Evolutionary conservation across 2,888 invertebrate genomes (phyloP).

Genomic region (Herminia tarsipennalis): DNA sequence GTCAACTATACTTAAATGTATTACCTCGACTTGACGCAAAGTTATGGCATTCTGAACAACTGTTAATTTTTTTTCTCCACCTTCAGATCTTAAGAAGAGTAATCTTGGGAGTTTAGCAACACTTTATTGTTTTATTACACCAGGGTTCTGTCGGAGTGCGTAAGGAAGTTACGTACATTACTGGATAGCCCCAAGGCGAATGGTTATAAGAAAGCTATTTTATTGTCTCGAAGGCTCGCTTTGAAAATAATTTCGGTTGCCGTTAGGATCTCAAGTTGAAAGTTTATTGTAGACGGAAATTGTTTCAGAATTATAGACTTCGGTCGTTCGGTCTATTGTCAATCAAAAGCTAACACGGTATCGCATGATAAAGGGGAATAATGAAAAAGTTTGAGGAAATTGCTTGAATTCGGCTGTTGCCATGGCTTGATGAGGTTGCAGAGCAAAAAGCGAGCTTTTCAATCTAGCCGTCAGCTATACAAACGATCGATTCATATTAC

Average conservation of each 20-base stretch:
- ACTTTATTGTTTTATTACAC: conserved; percentile 71
- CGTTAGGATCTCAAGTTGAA: conserved; percentile 61
- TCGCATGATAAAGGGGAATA: conserved; percentile 19
- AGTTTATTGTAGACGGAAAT: conserved; percentile 62
- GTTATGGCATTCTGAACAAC: conserved; percentile 40
- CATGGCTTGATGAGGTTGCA: conserved; percentile 61
- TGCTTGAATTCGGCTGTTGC: conserved; percentile 34
- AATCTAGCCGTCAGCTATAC: conserved; percentile 75
- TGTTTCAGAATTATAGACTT: conserved; percentile 57
- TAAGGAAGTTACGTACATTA: conserved; percentile 60
- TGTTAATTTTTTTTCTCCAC: conserved; percentile 47
- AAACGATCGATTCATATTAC: conserved; percentile 77
- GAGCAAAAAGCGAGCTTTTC: conserved; percentile 66
- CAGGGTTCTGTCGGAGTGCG: conserved; percentile 48
- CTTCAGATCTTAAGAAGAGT: conserved; percentile 53
- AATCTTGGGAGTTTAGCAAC: conserved; percentile 62
- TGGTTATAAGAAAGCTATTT: conserved; percentile 72
- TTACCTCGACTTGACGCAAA: conserved; percentile 40
- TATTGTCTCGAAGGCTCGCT: conserved; percentile 63
- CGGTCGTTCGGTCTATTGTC: conserved; percentile 50
- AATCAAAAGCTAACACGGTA: conserved; percentile 40
- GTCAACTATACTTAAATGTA: conserved; percentile 45
- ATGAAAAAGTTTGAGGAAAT: conserved; percentile 35
- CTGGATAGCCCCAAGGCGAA: conserved; percentile 57
- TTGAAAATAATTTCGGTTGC: conserved; percentile 65